Evolutionary conservation across 1,140 invertebrate genomes (phyloP).

Genomic region (Drosophila sulfurigaster): DNA sequence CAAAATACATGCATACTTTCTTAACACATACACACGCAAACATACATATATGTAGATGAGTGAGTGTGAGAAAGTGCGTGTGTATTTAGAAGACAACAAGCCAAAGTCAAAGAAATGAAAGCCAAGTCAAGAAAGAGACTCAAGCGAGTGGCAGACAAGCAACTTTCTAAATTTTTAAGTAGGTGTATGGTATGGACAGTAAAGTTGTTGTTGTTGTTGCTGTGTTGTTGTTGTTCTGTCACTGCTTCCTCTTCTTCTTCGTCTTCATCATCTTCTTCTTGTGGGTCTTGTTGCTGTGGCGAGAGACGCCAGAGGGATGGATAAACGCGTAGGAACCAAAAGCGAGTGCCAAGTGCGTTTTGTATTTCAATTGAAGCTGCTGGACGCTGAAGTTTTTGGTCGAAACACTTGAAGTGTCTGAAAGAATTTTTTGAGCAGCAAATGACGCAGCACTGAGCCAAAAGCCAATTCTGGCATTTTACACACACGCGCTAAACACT

Average conservation of each 20-base stretch:
- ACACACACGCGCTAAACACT: conserved; percentile 36
- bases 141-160: conserved; percentile 55
- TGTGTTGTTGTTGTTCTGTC: background rate
- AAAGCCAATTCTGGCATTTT: conserved; percentile 65
- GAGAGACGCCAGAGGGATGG: conserved; percentile 45
- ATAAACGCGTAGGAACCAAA: conserved; percentile 46
- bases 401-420: conserved; percentile 65
- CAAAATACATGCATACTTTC: conserved; percentile 14
- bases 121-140: conserved; percentile 62
- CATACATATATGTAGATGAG: background rate
- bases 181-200: conserved; percentile 72
- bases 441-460: conserved; percentile 69
- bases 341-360: conserved; percentile 59
- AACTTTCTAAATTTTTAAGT: conserved; percentile 84
- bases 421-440: conserved; percentile 65
- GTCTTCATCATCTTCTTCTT: no score
- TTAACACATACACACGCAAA: no score
- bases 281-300: conserved; percentile 5
- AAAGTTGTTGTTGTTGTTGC: conserved; percentile 39
- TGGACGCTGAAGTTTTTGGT: conserved; percentile 32
- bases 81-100: conserved; percentile 53
- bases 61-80: background rate
- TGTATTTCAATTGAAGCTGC: conserved; percentile 69
- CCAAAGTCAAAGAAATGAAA: conserved; percentile 60
- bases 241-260: no score